Evolutionary conservation across 2,888 invertebrate species (phyloP).

Genomic region (Mimachlamys varia): DNA sequence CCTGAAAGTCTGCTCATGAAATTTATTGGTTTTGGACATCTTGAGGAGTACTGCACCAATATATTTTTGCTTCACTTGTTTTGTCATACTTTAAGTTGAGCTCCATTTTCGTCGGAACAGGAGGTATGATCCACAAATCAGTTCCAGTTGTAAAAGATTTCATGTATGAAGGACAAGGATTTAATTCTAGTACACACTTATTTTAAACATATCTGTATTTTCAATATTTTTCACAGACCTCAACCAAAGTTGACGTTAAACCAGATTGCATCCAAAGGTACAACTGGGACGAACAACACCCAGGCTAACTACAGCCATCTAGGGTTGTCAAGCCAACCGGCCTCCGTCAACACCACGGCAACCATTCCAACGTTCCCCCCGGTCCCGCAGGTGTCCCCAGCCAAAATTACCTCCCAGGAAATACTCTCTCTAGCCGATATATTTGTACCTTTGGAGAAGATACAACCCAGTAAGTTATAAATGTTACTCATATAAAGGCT

Average conservation of each 20-base stretch:
- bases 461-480: conserved; percentile 86
- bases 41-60: no score
- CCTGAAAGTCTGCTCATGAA: no score
- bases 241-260: conserved; percentile 66
- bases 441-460: conserved; percentile 88
- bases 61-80: no score
- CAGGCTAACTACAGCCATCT: conserved; percentile 40
- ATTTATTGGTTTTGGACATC: no score
- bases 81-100: no score
- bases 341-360: conserved; percentile 43
- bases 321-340: conserved; percentile 1
- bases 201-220: no score
- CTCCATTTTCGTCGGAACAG: no score
- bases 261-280: conserved; percentile 64
- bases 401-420: conserved; percentile 42
- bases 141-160: no score
- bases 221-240: conserved; percentile 44
- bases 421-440: conserved; percentile 87
- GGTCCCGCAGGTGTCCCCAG: conserved; percentile 37
- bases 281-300: conserved; percentile 1
- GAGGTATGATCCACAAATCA: no score
- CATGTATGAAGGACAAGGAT: no score
- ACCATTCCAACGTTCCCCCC: conserved; percentile 46
- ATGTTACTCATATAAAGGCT: no score
- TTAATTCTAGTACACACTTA: no score